These are phyloP conservation scores for Hymenochirus boettgeri DNA, from an alignment of 2,113 vertebrate genomes.

Conservation along the genomic window DNA sequence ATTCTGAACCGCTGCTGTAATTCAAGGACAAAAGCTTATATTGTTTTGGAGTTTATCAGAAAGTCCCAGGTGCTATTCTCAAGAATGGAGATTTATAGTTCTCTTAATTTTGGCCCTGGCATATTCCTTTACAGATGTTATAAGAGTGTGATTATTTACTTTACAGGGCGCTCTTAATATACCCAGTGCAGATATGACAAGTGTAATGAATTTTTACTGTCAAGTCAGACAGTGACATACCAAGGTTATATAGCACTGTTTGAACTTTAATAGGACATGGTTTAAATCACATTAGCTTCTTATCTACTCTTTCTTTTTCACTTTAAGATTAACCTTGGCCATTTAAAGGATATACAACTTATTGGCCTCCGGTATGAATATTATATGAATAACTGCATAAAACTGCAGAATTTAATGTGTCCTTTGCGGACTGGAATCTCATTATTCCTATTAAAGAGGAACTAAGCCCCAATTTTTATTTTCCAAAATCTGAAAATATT, in stretches of 20 bases:
- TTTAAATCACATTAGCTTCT: neutral
- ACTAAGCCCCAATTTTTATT: too few species aligned
- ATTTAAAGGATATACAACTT: too few species aligned
- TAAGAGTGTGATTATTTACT: conserved; percentile 3
- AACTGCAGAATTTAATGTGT: too few species aligned
- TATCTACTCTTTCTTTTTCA: neutral
- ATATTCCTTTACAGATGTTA: neutral
- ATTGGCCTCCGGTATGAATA: too few species aligned
- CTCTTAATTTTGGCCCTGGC: neutral
- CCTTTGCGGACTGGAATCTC: too few species aligned
- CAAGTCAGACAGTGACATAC: neutral
- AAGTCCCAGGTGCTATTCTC: neutral
- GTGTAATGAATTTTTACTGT: neutral
- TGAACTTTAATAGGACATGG: neutral
- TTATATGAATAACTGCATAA: too few species aligned
- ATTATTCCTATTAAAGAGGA: too few species aligned
- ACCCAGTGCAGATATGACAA: neutral
- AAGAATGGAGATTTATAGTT: neutral
- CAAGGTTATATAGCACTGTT: neutral
- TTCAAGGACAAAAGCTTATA: conserved; percentile 1
- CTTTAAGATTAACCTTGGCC: neutral
- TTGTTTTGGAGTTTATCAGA: neutral
- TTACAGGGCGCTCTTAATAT: neutral
- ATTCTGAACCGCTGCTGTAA: too few species aligned
- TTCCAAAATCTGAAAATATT: too few species aligned